A percentile compares a stretch with the other conserved stretches of the same genome.
Evolutionary conservation across 2,113 vertebrate genomes (phyloP).

Genomic region (Lonchura striata): DNA sequence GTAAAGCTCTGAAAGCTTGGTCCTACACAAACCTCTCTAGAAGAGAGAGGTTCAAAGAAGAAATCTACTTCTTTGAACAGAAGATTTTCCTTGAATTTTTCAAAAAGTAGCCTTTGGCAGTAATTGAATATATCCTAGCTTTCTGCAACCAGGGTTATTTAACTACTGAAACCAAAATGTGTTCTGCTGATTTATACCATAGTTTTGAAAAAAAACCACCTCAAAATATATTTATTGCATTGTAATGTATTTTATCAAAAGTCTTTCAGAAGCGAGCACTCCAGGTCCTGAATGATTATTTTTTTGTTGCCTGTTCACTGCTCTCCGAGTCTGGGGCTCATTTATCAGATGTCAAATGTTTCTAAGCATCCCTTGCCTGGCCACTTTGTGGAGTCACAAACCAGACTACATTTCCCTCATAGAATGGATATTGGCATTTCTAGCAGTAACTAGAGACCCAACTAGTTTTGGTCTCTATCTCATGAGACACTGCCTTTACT

Average conservation of each 20-base stretch:
- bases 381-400: background rate
- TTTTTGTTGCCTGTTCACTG: background rate
- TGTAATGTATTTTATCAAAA: background rate
- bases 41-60: too few relatives aligned
- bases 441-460: background rate
- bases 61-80: background rate
- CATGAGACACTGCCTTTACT: background rate
- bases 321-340: background rate
- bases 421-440: background rate
- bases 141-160: background rate
- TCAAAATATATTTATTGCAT: background rate
- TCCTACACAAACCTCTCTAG: background rate
- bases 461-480: background rate
- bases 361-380: background rate
- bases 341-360: background rate
- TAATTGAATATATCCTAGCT: background rate
- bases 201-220: background rate
- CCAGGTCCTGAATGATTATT: background rate
- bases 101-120: background rate
- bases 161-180: background rate
- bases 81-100: background rate
- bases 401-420: background rate
- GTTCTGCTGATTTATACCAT: background rate
- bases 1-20: background rate
- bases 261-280: background rate